Evolutionary conservation across 2,888 invertebrate species (phyloP), one percentile per base, ranked within the genome.

Genomic region (Blastobasis adustella): DNA sequence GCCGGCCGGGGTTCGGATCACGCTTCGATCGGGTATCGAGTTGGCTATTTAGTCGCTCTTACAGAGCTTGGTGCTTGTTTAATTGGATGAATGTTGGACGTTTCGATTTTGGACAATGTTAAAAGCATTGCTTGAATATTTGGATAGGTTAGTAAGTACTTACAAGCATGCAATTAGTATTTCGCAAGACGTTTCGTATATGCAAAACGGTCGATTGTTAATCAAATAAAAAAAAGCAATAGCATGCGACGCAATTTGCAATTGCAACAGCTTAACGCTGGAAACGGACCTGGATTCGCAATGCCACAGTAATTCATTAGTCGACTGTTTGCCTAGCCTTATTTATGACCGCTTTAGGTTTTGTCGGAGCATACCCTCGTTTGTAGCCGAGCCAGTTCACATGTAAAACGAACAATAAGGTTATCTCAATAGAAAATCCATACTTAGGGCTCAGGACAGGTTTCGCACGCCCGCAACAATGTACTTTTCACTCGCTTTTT

Each of bases 221-320:
- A 3, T 41, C n/a, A 41, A 9, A 9, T 41, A 41, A n/a, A 41
- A 7, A 41, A 41, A 41, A 9, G n/a, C n/a, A 41, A 9, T 1
- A 41, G 8, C 41, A 9, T 7, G 7, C 10, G 23, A 23, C 10
- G 45, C 7, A 23, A n/a, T 23, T 23, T 6, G 10, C 10, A 45
- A 45, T 6, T 45, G 10, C 6, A 6, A 6, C 8, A 23, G 23
- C 23, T 23, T 23, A 23, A 3, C n/a, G 9, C 44, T 45, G 47
- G 46, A 50, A 41, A n/a, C 46, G 37, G 40, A 4, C 36, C 73
- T 71, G 45, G 65, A 71, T 71, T 64, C 68, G 73, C 69, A 58
- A 58, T 64, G 70, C 71, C 73, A 71, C 76, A 75, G 76, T 85
- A 85, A 85, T 83, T 86, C 85, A 87, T 85, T 85, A 84, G 79